These are phyloP conservation scores for Chalcis sispes DNA, from an alignment of 2,888 invertebrate species.

Conservation along the genomic window DNA sequence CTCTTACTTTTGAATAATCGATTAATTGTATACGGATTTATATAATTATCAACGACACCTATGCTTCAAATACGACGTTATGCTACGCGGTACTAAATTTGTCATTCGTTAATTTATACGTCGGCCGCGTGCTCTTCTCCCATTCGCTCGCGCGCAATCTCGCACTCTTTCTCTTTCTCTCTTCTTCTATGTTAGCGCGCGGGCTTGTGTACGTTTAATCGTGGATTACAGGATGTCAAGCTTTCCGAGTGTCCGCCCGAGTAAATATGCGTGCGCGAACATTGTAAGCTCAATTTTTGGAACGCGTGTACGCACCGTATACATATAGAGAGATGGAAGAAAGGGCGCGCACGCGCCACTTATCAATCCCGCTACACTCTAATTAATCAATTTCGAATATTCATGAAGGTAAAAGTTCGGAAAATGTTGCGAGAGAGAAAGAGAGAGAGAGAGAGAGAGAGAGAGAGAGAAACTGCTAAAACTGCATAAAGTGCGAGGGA, in stretches of 20 bases:
- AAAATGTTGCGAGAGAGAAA: constrained; percentile 29
- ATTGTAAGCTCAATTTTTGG: no score
- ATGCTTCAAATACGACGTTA: constrained; percentile 55
- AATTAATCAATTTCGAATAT: constrained; percentile 53
- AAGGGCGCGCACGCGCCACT: neutral
- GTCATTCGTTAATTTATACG: constrained; percentile 59
- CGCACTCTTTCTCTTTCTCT: constrained; percentile 13
- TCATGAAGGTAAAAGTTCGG: constrained; percentile 29
- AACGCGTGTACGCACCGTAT: neutral
- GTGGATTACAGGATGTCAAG: no score
- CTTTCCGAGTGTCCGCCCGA: no score
- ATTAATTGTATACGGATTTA: no score
- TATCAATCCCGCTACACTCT: neutral
- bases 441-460: no score
- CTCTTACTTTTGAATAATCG: no score
- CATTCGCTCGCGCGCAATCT: neutral
- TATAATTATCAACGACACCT: constrained; percentile 55
- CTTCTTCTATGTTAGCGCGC: constrained; percentile 2
- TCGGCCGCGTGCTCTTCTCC: constrained; percentile 3
- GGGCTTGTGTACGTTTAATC: neutral
- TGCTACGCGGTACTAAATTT: constrained; percentile 54
- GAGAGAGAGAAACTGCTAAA: no score
- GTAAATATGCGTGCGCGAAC: neutral
- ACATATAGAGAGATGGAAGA: neutral
- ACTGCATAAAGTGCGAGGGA: no score